A percentile compares a stretch with the other conserved stretches of the same genome.
phyloP scores from a whole-genome alignment of 2,888 invertebrate genomes.

The Volucella inanis region DNA sequence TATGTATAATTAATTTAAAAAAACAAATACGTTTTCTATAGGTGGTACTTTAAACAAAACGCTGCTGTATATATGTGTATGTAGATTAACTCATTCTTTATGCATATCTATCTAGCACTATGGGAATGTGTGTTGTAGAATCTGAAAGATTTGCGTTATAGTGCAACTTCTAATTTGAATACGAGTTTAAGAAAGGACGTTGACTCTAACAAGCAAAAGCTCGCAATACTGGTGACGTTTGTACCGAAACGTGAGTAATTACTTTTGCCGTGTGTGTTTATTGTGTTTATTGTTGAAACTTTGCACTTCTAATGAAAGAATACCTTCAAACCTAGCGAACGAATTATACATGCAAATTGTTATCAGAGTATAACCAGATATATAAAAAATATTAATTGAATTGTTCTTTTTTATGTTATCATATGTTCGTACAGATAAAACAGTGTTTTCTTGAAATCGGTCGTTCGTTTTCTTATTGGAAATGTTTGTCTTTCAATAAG shows the following conservation, averaged over 20 bases:
- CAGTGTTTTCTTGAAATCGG: too few relatives aligned
- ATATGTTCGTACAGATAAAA: too few relatives aligned
- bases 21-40: not conserved
- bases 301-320: too few relatives aligned
- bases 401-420: too few relatives aligned
- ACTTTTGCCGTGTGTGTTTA: conserved; percentile 1
- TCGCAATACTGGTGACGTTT: conserved; percentile 15
- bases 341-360: too few relatives aligned
- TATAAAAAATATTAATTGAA: too few relatives aligned
- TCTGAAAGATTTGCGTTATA: conserved; percentile 30
- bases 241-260: conserved; percentile 16
- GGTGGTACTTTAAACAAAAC: conserved; percentile 10
- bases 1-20: not conserved
- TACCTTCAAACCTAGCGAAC: too few relatives aligned
- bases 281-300: not conserved
- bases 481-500: too few relatives aligned
- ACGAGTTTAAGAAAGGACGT: conserved; percentile 19
- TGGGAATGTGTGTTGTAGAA: conserved; percentile 14
- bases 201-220: conserved; percentile 29
- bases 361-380: too few relatives aligned
- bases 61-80: not conserved
- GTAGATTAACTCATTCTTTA: conserved; percentile 25
- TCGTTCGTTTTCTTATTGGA: too few relatives aligned
- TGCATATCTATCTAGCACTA: conserved; percentile 45
- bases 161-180: conserved; percentile 27